Evolutionary conservation across 2,113 vertebrate species (phyloP).

Genomic region (Phainopepla nitens): DNA sequence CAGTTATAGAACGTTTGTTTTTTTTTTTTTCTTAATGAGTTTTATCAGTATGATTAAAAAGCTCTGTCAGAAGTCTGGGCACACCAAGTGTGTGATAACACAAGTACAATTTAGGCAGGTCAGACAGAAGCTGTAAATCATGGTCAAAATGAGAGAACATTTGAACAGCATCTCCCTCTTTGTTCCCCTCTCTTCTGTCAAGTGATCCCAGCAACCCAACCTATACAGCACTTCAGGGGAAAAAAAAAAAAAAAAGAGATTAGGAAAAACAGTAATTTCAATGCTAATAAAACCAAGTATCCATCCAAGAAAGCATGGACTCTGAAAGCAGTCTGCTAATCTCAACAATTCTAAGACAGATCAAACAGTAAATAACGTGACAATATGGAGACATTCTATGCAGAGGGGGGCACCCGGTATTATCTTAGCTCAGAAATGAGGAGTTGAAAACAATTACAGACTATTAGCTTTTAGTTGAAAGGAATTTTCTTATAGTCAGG

Average conservation of each 20-base stretch:
- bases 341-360: background rate
- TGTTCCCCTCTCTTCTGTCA: background rate
- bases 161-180: background rate
- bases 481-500: background rate
- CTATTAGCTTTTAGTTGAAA: background rate
- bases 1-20: background rate
- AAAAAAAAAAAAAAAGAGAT: background rate
- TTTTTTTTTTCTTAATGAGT: background rate
- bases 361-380: background rate
- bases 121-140: background rate
- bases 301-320: too few relatives aligned
- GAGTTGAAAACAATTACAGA: background rate
- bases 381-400: background rate
- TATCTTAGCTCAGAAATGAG: background rate
- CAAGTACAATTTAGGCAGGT: background rate
- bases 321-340: background rate
- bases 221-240: fast-evolving
- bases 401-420: background rate
- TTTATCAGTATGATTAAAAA: background rate
- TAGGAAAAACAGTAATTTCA: background rate
- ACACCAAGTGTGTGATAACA: background rate
- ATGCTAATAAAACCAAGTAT: background rate
- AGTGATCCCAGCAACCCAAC: background rate
- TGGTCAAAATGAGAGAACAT: background rate
- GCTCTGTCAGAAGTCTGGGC: background rate